Conservation (phyloP, 2,113 vertebrate species). For the Zosterops borbonicus region DNA sequence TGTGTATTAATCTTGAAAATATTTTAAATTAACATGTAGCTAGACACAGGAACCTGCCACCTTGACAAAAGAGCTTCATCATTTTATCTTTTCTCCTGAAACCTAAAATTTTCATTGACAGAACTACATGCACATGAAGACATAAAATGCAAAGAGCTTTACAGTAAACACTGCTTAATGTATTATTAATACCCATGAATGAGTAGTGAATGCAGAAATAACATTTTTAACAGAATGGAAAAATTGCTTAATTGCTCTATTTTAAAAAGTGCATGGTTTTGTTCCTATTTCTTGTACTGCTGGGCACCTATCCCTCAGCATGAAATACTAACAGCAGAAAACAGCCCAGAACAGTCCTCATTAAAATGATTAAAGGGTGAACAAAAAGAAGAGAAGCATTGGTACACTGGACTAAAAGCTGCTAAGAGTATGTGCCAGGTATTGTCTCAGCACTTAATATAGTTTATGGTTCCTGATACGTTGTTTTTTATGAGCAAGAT, state of each 20-base stretch:
- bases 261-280: background rate
- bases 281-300: background rate
- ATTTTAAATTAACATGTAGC: background rate
- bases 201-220: background rate
- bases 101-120: background rate
- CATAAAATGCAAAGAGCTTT: conserved; percentile 20
- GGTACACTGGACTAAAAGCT: background rate
- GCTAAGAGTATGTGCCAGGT: background rate
- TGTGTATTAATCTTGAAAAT: background rate
- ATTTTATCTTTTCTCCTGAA: background rate
- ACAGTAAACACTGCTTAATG: background rate
- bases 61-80: background rate
- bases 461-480: background rate
- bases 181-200: conserved; percentile 15
- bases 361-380: background rate
- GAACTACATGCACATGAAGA: background rate
- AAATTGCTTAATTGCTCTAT: background rate
- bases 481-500: background rate
- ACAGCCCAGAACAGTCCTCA: background rate
- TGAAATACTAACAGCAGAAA: background rate
- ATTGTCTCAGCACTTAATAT: background rate
- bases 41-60: background rate
- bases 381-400: background rate
- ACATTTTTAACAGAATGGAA: background rate
- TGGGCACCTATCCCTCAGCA: background rate